phyloP scores from a whole-genome alignment of 2,113 vertebrate species.

The Theristicus caerulescens region DNA sequence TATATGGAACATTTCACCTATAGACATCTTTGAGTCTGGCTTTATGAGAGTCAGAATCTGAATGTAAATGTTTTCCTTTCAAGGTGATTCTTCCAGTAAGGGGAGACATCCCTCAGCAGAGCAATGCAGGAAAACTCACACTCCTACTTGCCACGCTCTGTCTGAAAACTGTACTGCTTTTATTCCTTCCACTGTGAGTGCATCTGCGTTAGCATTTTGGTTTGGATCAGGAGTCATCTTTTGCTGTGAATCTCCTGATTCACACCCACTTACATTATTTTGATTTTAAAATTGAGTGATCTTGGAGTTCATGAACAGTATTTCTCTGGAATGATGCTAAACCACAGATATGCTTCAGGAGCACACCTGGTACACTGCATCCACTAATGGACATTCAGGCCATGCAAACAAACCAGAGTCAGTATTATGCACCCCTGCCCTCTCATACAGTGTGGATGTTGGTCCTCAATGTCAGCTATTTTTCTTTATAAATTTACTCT shows the following conservation, averaged over 20 bases:
- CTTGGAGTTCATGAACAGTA: neutral
- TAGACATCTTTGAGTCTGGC: neutral
- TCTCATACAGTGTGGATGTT: neutral
- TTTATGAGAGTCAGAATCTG: neutral
- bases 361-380: neutral
- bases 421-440: neutral
- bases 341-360: neutral
- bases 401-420: neutral
- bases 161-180: neutral
- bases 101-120: neutral
- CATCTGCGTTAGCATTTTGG: neutral
- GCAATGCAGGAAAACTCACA: neutral
- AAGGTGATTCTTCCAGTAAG: neutral
- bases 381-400: neutral
- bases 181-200: neutral
- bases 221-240: neutral
- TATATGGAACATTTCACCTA: neutral
- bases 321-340: neutral
- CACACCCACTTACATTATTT: neutral
- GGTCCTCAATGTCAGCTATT: neutral
- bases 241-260: neutral
- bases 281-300: neutral
- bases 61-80: neutral
- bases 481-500: neutral
- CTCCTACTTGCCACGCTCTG: neutral